phyloP scores from a whole-genome alignment of 2,888 invertebrate species.

The Anticlea derivata region DNA sequence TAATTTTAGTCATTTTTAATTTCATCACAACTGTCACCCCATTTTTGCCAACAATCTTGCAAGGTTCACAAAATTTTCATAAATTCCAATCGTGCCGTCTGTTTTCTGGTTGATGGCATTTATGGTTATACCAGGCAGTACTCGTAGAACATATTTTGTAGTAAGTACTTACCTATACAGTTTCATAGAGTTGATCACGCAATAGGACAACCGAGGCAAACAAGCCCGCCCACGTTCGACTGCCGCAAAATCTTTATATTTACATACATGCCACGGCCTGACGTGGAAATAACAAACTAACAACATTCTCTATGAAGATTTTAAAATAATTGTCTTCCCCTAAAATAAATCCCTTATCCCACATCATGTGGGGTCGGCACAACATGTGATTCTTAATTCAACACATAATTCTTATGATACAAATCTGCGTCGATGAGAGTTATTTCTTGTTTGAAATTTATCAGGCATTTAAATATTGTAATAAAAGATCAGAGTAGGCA shows the following conservation, averaged over 20 bases:
- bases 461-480: too few relatives aligned
- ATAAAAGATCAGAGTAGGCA: too few relatives aligned
- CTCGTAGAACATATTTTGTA: constrained; percentile 45
- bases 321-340: constrained; percentile 14
- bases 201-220: constrained; percentile 75
- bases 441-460: too few relatives aligned
- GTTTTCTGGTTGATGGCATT: constrained; percentile 2
- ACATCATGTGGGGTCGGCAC: too few relatives aligned
- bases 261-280: constrained; percentile 45
- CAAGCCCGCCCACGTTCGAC: constrained; percentile 71
- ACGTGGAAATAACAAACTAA: constrained; percentile 33
- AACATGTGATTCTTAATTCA: too few relatives aligned
- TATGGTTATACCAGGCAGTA: constrained; percentile 45
- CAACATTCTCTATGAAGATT: constrained; percentile 27
- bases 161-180: constrained; percentile 55
- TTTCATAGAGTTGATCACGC: constrained; percentile 76
- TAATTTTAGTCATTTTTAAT: too few relatives aligned
- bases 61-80: too few relatives aligned
- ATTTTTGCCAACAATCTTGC: too few relatives aligned
- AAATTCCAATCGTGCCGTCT: not conserved
- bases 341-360: too few relatives aligned
- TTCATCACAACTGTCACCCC: too few relatives aligned
- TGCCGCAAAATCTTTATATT: constrained; percentile 53
- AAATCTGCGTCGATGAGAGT: not conserved
- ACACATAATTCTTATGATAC: too few relatives aligned